These are phyloP conservation scores for Philopedon plagiatum DNA, from an alignment of 2,888 invertebrate genomes.

Conservation along the genomic window DNA sequence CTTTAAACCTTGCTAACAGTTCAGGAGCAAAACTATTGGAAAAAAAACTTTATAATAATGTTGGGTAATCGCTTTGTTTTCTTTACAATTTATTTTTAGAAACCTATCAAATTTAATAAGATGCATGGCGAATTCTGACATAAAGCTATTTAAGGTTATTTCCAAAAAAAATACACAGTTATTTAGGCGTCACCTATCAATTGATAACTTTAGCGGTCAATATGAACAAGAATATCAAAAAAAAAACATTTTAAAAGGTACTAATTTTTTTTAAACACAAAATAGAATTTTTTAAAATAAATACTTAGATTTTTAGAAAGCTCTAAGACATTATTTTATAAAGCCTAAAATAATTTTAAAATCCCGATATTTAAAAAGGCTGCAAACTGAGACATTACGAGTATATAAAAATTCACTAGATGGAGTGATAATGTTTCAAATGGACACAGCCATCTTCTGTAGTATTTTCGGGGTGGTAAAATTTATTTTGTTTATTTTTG, in stretches of 20 bases:
- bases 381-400: not conserved
- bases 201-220: not conserved
- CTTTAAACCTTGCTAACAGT: not conserved
- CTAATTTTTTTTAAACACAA: too few species aligned
- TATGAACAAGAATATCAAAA: too few species aligned
- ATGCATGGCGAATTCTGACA: not conserved
- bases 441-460: constrained; percentile 43
- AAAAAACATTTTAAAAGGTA: too few species aligned
- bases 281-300: too few species aligned
- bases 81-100: not conserved
- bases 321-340: too few species aligned
- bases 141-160: not conserved
- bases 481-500: too few species aligned
- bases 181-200: not conserved
- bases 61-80: not conserved
- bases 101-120: not conserved
- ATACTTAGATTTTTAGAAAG: too few species aligned
- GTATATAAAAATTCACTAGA: constrained; percentile 1
- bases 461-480: not conserved
- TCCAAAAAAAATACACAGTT: not conserved
- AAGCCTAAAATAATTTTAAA: not conserved
- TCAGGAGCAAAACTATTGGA: constrained; percentile 31
- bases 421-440: constrained; percentile 40
- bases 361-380: not conserved
- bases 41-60: constrained; percentile 17